These are phyloP conservation scores for Pseudochaenichthys georgianus DNA, from an alignment of 2,797 vertebrate genomes.

Conservation along the genomic window DNA sequence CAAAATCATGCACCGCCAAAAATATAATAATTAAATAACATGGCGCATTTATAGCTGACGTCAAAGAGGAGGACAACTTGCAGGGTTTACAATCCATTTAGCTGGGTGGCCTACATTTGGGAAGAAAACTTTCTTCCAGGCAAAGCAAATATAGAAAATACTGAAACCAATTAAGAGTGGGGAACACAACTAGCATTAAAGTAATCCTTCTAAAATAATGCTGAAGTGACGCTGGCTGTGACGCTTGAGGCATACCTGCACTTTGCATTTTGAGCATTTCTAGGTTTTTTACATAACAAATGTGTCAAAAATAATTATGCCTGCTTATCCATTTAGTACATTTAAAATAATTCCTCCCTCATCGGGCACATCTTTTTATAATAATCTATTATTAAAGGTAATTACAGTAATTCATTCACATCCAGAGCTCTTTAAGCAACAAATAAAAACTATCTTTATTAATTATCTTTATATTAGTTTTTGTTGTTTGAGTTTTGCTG, in stretches of 20 bases:
- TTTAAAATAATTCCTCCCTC: no score
- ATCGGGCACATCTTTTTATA: no score
- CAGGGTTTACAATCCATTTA: conserved; percentile 20
- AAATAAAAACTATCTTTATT: not conserved
- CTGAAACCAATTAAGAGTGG: conserved; percentile 18
- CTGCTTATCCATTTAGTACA: no score
- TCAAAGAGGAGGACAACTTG: conserved; percentile 22
- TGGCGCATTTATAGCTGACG: conserved; percentile 6
- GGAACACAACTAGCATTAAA: conserved; percentile 20
- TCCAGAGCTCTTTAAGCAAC: not conserved
- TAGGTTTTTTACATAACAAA: conserved; percentile 1
- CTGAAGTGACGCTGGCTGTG: not conserved
- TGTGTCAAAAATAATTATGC: not conserved
- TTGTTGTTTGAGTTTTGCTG: not conserved
- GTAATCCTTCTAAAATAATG: conserved; percentile 24
- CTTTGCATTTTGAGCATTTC: conserved; percentile 15
- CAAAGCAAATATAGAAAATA: conserved; percentile 31
- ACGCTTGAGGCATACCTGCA: not conserved
- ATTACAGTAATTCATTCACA: no score
- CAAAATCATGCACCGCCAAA: conserved; percentile 52
- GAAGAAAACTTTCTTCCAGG: conserved; percentile 34
- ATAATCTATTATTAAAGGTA: no score
- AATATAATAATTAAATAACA: conserved; percentile 31
- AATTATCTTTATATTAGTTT: not conserved
- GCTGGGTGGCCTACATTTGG: conserved; percentile 40